phyloP scores from a whole-genome alignment of 2,113 vertebrate species.

The Dasyprocta punctata region DNA sequence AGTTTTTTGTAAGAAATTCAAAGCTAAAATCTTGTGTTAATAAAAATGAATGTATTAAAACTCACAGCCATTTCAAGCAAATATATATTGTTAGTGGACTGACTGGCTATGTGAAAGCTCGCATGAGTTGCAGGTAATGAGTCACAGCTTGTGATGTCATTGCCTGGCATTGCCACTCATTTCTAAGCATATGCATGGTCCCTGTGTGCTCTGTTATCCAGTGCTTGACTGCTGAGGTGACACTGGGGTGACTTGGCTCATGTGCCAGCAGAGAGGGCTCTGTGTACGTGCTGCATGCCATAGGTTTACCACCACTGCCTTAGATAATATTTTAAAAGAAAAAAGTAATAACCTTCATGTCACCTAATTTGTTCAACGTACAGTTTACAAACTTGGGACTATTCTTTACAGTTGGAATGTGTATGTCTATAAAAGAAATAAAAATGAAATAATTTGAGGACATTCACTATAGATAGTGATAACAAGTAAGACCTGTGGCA shows the following conservation, averaged over 20 bases:
- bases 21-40: no score
- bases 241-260: background rate
- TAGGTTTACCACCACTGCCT: background rate
- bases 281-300: background rate
- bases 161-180: background rate
- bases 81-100: background rate
- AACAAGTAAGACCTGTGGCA: background rate
- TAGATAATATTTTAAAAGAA: background rate
- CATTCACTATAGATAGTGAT: background rate
- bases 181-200: background rate
- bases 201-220: background rate
- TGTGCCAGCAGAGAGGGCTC: background rate
- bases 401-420: constrained; percentile 88
- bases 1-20: no score
- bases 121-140: background rate
- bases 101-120: background rate
- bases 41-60: background rate
- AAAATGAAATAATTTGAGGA: background rate
- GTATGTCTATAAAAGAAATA: constrained; percentile 83
- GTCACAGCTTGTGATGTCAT: background rate
- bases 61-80: background rate
- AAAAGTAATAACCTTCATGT: constrained; percentile 87
- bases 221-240: background rate
- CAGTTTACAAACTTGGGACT: constrained; percentile 86
- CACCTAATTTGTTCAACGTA: constrained; percentile 86